Evolutionary conservation across 2,797 vertebrate species (phyloP).

Genomic region (Esox masquinongy): DNA sequence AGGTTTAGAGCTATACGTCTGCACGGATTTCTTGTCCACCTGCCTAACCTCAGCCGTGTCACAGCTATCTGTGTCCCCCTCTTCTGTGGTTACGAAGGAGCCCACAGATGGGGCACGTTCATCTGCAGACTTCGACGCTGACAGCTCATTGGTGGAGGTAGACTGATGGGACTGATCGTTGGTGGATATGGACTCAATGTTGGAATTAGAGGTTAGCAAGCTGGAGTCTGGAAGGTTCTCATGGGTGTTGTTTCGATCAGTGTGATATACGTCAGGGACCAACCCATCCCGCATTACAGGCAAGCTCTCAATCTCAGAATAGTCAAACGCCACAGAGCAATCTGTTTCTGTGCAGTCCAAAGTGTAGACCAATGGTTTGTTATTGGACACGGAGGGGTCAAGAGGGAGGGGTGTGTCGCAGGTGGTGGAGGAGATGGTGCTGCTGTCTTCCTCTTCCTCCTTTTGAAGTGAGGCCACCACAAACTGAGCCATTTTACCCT

Average conservation of each 20-base stretch:
- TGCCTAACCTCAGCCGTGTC: conserved; percentile 65
- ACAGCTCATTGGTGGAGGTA: conserved; percentile 59
- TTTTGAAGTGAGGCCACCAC: conserved; percentile 42
- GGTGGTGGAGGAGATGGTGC: conserved; percentile 76
- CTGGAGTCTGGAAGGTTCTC: conserved; percentile 55
- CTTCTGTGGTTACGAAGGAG: conserved; percentile 59
- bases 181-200: conserved; percentile 65
- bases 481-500: conserved; percentile 44
- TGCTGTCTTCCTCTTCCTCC: conserved; percentile 65
- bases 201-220: conserved; percentile 74
- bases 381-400: conserved; percentile 74
- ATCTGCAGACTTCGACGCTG: conserved; percentile 42
- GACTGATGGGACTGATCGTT: conserved; percentile 52
- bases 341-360: conserved; percentile 86
- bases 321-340: conserved; percentile 87
- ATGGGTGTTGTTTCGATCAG: conserved; percentile 46
- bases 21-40: conserved; percentile 60
- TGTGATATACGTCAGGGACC: conserved; percentile 33
- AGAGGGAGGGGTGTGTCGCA: conserved; percentile 74
- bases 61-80: conserved; percentile 72
- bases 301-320: conserved; percentile 80
- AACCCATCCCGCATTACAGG: conserved; percentile 56
- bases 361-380: conserved; percentile 73
- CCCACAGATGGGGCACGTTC: conserved; percentile 29
- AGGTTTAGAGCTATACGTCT: conserved; percentile 60